These are phyloP conservation scores for Temnothorax unifasciatus DNA, from an alignment of 2,888 invertebrate species.

Conservation along the genomic window DNA sequence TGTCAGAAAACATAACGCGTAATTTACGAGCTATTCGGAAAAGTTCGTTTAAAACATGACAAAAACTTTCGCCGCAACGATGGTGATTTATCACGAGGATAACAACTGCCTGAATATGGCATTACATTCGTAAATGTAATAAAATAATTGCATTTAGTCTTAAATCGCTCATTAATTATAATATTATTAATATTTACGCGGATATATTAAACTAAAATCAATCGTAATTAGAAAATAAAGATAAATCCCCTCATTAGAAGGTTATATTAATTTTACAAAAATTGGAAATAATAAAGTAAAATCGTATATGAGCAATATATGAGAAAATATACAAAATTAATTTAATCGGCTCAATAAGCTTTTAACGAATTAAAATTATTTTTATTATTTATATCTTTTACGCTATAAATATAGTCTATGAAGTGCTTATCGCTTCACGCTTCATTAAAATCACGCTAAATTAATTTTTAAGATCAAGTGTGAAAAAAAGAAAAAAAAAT, in stretches of 20 bases:
- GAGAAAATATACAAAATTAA: background rate
- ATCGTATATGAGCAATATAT: background rate
- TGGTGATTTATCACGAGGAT: constrained; percentile 16
- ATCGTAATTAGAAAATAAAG: constrained; percentile 38
- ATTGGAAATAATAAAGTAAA: background rate
- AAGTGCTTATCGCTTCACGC: background rate
- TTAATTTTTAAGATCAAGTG: background rate
- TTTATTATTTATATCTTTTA: background rate
- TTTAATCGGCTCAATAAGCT: background rate
- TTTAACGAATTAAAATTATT: background rate
- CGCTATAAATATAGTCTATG: background rate
- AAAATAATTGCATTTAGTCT: constrained; percentile 4
- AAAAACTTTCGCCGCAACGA: background rate
- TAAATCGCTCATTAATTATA: no score
- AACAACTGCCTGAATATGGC: constrained; percentile 1
- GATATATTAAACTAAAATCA: background rate
- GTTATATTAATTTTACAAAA: background rate
- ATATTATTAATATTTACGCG: background rate
- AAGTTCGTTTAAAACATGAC: constrained; percentile 15
- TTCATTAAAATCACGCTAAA: constrained; percentile 5
- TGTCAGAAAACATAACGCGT: constrained; percentile 30
- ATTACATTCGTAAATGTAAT: constrained; percentile 25
- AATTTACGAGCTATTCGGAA: constrained; percentile 41
- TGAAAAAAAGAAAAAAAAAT: constrained; percentile 23
- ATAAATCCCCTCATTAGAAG: background rate